Conservation (phyloP, 2,113 vertebrate genomes). For the Tenrec ecaudatus region DNA sequence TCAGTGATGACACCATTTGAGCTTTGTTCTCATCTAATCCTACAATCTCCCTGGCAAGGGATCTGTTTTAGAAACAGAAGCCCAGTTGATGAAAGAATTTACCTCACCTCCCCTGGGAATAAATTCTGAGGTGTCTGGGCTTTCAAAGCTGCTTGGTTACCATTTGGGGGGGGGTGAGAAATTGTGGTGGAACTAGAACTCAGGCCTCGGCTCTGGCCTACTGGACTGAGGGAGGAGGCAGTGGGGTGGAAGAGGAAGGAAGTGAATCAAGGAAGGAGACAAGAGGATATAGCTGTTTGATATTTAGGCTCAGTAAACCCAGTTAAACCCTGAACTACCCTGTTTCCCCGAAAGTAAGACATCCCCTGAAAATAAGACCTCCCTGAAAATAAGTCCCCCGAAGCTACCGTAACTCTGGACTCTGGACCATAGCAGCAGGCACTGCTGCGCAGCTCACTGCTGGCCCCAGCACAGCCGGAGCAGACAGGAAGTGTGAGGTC, state of each 20-base stretch:
- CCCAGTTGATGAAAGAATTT: not conserved
- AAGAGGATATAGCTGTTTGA: not conserved
- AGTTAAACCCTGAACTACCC: not conserved
- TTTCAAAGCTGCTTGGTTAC: not conserved
- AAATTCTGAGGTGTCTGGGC: not conserved
- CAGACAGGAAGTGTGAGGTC: too few relatives aligned
- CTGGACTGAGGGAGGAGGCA: not conserved
- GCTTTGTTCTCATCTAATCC: not conserved
- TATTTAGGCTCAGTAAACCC: rapidly evolving
- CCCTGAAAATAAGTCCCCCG: too few relatives aligned
- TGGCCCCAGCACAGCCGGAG: too few relatives aligned
- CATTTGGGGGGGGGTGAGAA: not conserved
- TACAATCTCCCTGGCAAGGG: not conserved
- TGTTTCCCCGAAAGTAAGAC: too few relatives aligned
- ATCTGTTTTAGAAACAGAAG: not conserved
- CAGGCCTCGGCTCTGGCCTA: not conserved
- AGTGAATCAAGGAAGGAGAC: not conserved
- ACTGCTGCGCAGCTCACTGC: too few relatives aligned
- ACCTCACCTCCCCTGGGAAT: not conserved
- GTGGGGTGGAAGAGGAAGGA: not conserved
- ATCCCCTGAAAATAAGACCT: too few relatives aligned
- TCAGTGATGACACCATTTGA: not conserved
- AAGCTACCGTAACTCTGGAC: too few relatives aligned
- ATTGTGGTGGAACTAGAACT: not conserved
- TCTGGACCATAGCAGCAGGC: too few relatives aligned